Evolutionary conservation across 2,113 vertebrate species (phyloP).

Genomic region (Nothocercus nigrocapillus): DNA sequence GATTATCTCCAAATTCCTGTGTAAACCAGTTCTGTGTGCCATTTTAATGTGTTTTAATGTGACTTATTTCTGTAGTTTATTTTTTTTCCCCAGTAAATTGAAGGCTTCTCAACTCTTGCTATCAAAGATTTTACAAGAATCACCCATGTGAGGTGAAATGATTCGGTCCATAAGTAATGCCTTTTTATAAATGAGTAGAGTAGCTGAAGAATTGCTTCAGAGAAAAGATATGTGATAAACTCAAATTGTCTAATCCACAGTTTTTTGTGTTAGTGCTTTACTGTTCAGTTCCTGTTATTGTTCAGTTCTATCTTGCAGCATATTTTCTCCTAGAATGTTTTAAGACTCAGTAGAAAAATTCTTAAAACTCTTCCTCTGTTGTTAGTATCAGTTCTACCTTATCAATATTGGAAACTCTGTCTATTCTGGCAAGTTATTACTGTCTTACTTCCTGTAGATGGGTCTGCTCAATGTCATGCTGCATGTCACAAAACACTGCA

Average conservation of each 20-base stretch:
- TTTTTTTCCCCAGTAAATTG: not conserved
- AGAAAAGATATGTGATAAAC: not conserved
- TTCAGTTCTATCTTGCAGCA: not conserved
- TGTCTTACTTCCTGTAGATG: not conserved
- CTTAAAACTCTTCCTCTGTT: not conserved
- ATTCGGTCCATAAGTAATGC: not conserved
- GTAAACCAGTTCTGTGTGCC: not conserved
- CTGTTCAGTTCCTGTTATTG: not conserved
- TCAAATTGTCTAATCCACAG: not conserved
- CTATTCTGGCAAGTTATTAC: not conserved
- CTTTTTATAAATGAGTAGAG: not conserved
- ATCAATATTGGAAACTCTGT: not conserved
- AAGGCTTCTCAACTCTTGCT: not conserved
- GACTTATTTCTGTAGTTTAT: not conserved
- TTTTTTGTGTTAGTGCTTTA: not conserved
- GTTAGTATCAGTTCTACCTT: not conserved
- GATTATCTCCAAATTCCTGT: not conserved
- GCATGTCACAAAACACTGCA: accelerated
- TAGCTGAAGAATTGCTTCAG: not conserved
- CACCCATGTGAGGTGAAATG: not conserved
- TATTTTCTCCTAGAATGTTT: not conserved
- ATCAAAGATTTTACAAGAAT: not conserved
- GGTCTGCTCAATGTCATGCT: not conserved
- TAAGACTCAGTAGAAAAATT: not conserved
- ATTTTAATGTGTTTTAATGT: not conserved